Percentiles rank a stretch among this genome's conserved stretches.
phyloP scores from a whole-genome alignment of 2,797 vertebrate species.

The Arremon aurantiirostris region DNA sequence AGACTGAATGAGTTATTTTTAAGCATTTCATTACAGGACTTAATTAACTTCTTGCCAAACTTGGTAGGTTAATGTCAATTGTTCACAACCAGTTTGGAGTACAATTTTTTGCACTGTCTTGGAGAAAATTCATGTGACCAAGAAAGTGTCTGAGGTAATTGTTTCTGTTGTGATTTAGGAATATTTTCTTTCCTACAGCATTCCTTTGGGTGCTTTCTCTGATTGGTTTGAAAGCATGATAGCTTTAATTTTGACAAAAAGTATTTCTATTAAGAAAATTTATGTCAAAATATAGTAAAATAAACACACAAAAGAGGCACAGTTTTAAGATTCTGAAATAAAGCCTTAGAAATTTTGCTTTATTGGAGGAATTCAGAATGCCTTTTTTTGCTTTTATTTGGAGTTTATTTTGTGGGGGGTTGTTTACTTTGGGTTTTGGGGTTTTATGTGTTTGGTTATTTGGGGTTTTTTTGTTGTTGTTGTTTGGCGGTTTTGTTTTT shows the following conservation, averaged over 20 bases:
- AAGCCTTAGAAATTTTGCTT: not conserved
- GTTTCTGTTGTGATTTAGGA: not conserved
- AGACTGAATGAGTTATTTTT: not conserved
- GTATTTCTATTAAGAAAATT: not conserved
- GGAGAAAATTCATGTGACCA: not conserved
- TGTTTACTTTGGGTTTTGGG: not conserved
- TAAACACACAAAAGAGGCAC: not conserved
- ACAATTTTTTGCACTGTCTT: not conserved
- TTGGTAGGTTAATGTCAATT: not conserved
- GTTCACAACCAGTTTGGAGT: not conserved
- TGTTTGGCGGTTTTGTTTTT: not conserved
- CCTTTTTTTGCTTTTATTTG: not conserved
- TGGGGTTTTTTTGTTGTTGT: not conserved
- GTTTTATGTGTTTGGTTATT: too few relatives aligned
- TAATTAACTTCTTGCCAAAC: conserved; percentile 13
- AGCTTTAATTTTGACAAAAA: not conserved
- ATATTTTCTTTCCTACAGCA: not conserved
- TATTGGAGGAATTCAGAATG: not conserved
- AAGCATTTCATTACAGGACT: not conserved
- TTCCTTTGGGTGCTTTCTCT: not conserved
- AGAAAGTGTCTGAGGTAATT: not conserved
- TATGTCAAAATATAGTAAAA: not conserved
- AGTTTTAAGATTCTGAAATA: not conserved
- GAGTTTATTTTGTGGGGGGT: rapidly evolving
- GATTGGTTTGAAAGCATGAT: not conserved